Evolutionary conservation across 1,140 invertebrate genomes (phyloP).

Genomic region (Asobara japonica): DNA sequence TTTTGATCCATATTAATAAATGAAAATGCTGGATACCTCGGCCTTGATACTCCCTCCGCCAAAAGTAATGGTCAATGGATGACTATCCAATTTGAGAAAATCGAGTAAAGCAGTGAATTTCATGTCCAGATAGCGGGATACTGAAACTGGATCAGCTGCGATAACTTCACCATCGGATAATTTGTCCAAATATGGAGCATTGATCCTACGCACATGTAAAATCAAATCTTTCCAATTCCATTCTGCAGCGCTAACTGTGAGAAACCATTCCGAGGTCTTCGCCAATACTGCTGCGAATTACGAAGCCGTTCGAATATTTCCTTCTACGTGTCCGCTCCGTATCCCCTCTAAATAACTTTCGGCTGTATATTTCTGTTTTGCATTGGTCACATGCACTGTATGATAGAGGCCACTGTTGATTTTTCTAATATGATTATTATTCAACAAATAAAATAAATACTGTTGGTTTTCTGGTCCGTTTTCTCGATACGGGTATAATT

Average conservation of each 20-base stretch:
- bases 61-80: constrained; percentile 40
- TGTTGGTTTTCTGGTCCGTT: constrained; percentile 49
- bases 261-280: constrained; percentile 47
- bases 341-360: neutral
- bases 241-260: constrained; percentile 56
- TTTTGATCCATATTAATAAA: neutral
- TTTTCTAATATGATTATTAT: constrained; percentile 46
- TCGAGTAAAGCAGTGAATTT: constrained; percentile 47
- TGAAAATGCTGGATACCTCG: constrained; percentile 8
- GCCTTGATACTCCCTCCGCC: constrained; percentile 9
- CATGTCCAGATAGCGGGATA: constrained; percentile 45
- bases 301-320: neutral
- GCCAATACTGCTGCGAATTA: constrained; percentile 15
- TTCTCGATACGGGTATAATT: constrained; percentile 46
- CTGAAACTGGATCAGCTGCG: constrained; percentile 42
- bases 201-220: constrained; percentile 45
- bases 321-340: neutral
- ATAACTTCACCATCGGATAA: constrained; percentile 33
- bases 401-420: constrained; percentile 42
- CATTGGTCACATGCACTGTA: constrained; percentile 36
- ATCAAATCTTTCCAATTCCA: constrained; percentile 52
- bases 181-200: constrained; percentile 35
- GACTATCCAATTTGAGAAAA: constrained; percentile 41
- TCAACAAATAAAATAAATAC: constrained; percentile 49
- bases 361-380: constrained; percentile 18